These are phyloP conservation scores for Tapirus terrestris DNA, from an alignment of 2,113 vertebrate species.

Conservation along the genomic window DNA sequence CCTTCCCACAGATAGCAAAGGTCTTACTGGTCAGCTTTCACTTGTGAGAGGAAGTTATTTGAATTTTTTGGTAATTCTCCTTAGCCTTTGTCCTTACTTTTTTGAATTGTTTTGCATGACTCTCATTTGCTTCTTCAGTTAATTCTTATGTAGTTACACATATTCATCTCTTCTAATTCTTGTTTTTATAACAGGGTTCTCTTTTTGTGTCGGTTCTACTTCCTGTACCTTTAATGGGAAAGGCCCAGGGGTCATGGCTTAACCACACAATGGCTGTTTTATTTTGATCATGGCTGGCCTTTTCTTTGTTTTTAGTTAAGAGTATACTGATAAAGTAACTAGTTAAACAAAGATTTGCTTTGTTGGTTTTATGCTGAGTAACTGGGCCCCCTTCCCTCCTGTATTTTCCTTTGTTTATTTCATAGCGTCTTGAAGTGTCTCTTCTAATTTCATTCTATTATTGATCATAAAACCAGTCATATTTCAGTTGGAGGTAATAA, in stretches of 20 bases:
- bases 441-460: not conserved
- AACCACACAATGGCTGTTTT: not conserved
- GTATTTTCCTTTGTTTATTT: slow-evolving; percentile 40
- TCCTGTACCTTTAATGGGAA: slow-evolving; percentile 37
- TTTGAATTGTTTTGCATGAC: not conserved
- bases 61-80: not conserved
- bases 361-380: slow-evolving; percentile 24
- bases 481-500: not conserved
- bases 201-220: not conserved
- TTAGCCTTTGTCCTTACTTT: not conserved
- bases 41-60: not conserved
- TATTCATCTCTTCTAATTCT: not conserved
- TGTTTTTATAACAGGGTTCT: slow-evolving; percentile 21
- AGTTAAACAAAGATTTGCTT: slow-evolving; percentile 42
- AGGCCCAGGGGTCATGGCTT: not conserved
- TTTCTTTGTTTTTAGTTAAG: slow-evolving; percentile 51
- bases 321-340: not conserved
- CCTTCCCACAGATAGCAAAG: not conserved
- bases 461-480: slow-evolving; percentile 9
- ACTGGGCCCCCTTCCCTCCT: not conserved
- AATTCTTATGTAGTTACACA: not conserved
- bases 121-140: not conserved
- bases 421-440: not conserved
- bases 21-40: not conserved
- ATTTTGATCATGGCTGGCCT: slow-evolving; percentile 30